Evolutionary conservation across 2,888 invertebrate species (phyloP).

Genomic region (Netelia virgata): DNA sequence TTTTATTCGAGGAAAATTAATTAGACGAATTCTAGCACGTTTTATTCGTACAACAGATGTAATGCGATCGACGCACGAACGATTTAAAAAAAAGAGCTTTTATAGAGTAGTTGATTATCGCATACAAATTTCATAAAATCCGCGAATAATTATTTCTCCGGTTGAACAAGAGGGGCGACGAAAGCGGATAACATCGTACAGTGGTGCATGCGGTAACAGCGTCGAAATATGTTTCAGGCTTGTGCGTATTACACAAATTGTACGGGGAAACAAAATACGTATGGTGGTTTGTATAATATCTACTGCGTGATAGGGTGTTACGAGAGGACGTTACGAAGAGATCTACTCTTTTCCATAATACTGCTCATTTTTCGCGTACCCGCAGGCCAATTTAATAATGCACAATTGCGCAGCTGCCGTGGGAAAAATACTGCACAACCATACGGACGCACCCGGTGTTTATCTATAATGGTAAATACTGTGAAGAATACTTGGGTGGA

Average conservation of each 20-base stretch:
- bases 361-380: conserved; percentile 58
- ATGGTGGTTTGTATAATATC: conserved; percentile 9
- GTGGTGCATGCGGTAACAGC: neutral
- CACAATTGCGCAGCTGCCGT: conserved; percentile 57
- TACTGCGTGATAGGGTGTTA: conserved; percentile 38
- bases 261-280: conserved; percentile 10
- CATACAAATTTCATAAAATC: too few relatives aligned
- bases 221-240: neutral
- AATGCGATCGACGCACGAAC: too few relatives aligned
- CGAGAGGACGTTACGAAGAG: conserved; percentile 7
- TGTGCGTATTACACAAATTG: neutral
- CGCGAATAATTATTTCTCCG: neutral
- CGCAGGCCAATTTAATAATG: conserved; percentile 54
- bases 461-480: conserved; percentile 32
- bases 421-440: conserved; percentile 26
- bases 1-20: too few relatives aligned
- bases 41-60: too few relatives aligned
- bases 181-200: neutral
- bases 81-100: too few relatives aligned
- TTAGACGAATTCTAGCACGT: too few relatives aligned
- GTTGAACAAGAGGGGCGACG: neutral
- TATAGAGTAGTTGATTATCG: too few relatives aligned
- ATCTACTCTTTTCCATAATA: conserved; percentile 39
- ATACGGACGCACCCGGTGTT: conserved; percentile 5
- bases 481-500: neutral